Conservation (phyloP, 2,888 invertebrate genomes). For the Cheilosia grossa region DNA sequence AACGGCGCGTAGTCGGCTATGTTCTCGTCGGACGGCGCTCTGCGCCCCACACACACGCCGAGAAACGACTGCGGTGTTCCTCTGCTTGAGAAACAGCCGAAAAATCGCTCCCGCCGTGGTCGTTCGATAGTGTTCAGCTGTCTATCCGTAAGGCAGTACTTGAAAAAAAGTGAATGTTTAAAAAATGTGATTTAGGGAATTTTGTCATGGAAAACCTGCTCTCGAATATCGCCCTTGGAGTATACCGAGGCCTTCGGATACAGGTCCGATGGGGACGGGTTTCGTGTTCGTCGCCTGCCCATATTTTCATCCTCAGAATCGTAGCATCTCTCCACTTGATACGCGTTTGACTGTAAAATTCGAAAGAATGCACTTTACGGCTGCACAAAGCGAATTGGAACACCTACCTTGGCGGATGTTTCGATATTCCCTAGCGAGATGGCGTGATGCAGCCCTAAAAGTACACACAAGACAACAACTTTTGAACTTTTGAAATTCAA, state of each 20-base stretch:
- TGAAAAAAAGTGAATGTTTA: not conserved
- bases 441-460: constrained; percentile 83
- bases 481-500: constrained; percentile 38
- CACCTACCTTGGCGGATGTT: constrained; percentile 82
- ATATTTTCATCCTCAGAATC: constrained; percentile 93
- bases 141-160: constrained; percentile 95
- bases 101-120: constrained; percentile 86
- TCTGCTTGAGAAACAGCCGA: constrained; percentile 91
- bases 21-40: constrained; percentile 95
- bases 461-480: constrained; percentile 45
- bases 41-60: constrained; percentile 93
- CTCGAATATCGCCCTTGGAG: constrained; percentile 92
- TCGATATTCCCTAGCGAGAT: constrained; percentile 83
- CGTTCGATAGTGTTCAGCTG: constrained; percentile 91
- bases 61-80: constrained; percentile 87
- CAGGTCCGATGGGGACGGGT: constrained; percentile 84
- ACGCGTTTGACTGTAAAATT: constrained; percentile 77
- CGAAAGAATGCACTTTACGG: not conserved
- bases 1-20: constrained; percentile 92
- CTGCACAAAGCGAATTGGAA: too few relatives aligned
- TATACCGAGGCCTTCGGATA: constrained; percentile 85
- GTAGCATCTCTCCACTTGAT: constrained; percentile 86
- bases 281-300: constrained; percentile 87
- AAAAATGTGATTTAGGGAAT: not conserved
- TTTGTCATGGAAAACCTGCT: constrained; percentile 85